phyloP scores from a whole-genome alignment of 2,113 vertebrate genomes.

The Canis aureus region DNA sequence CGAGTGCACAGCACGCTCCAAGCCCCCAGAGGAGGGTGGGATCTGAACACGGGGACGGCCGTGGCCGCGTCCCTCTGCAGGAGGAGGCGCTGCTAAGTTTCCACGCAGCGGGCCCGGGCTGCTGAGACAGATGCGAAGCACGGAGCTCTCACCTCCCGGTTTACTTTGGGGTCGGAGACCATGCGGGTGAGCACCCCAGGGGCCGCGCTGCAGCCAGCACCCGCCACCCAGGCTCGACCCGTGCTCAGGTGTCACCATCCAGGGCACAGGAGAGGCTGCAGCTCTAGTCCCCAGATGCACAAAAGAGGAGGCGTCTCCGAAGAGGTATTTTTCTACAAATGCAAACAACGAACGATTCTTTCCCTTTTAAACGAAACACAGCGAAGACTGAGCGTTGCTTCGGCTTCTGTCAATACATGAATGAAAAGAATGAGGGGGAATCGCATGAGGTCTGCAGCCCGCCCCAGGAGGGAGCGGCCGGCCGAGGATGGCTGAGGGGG shows the following conservation, averaged over 20 bases:
- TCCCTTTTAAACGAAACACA: neutral
- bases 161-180: neutral
- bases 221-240: neutral
- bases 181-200: neutral
- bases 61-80: neutral
- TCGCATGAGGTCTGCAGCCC: no score
- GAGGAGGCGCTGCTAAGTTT: neutral
- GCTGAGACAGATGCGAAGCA: neutral
- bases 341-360: neutral
- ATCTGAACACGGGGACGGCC: accelerated
- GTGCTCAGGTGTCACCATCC: conserved; percentile 51
- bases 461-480: no score
- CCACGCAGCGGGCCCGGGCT: neutral
- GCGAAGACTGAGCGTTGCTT: neutral
- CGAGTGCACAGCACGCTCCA: neutral
- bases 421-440: neutral
- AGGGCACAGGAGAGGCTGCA: neutral
- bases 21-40: neutral
- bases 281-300: neutral
- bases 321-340: neutral
- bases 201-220: neutral
- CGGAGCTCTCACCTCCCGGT: neutral
- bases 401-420: neutral
- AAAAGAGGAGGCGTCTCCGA: neutral
- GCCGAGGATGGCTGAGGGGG: no score